Evolutionary conservation across 2,113 vertebrate genomes (phyloP), one percentile per base, ranked within the genome.

Genomic region (Nannobrachium achirus): DNA sequence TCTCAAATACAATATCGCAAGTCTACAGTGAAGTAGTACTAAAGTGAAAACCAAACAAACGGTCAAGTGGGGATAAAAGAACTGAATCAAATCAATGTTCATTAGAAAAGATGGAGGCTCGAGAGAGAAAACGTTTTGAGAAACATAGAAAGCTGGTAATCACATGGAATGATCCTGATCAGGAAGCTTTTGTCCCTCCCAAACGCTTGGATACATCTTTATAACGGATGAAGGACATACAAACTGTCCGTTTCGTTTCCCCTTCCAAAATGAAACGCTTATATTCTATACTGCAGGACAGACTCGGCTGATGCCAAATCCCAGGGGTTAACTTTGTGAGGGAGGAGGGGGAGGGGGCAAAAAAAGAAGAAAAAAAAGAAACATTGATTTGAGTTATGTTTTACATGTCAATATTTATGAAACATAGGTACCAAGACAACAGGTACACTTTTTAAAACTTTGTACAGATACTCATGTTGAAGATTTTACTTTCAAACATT

Each of bases 41-140:
- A 93, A 93, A 89, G 92, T 92, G 92, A 94, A 94, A 93, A 88
- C 91, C 93, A 94, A 93, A 94, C 92, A 94, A 93, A 94, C 92
- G 93, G 94, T 75, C 60, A 74, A 68, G 72, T 68, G 67, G 66
- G 71, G 56, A 93, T 93, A 93, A 93, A 94, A 93, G 64, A 91
- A 63, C 90, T 71, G 51, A 64, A 33, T 51, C 38, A 49, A 66
- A 33, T 41, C 46, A 57, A 56, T 73, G 44, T 79, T 69, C 19
- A 57, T 19, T 59, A 62, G 65, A 71, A 79, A 55, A 69, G 67
- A 90, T 90, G 16, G 53, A 67, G 50, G 70, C 50, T 65, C 5
- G 57, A 7, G 13, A 48, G 56, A 67, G 41, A 63, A 49, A 51
- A 93, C 90, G 92, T 93, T 93, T 91, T 92, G 86, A 89, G 79